Evolutionary conservation across 2,888 invertebrate species (phyloP).

Genomic region (Apotomis betuletana): DNA sequence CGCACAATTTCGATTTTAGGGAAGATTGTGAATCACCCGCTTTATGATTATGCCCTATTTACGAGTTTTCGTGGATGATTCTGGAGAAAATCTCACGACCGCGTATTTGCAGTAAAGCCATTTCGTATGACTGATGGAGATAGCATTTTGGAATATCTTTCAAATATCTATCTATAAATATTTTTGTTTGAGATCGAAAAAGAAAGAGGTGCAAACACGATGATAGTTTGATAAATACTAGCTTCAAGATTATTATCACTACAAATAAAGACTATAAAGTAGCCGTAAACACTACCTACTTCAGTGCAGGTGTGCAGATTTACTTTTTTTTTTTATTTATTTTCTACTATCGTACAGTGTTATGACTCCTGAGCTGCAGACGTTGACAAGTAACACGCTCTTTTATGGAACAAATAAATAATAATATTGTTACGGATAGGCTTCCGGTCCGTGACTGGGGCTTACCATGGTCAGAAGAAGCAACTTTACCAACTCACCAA

Average conservation of each 20-base stretch:
- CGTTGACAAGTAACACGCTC: neutral
- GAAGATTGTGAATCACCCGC: slow-evolving; percentile 19
- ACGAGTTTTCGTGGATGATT: slow-evolving; percentile 8
- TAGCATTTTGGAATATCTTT: too few relatives aligned
- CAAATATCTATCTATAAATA: too few relatives aligned
- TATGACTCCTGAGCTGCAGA: too few relatives aligned
- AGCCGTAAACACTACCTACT: neutral
- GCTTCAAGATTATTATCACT: neutral
- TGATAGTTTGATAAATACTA: too few relatives aligned
- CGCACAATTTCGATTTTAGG: slow-evolving; percentile 12
- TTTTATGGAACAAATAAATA: neutral
- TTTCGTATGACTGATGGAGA: neutral
- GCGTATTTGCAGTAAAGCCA: slow-evolving; percentile 14
- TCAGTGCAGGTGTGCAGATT: slow-evolving; percentile 4
- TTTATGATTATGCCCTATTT: slow-evolving; percentile 22
- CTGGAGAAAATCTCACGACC: slow-evolving; percentile 6
- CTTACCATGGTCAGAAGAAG: too few relatives aligned
- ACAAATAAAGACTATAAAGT: slow-evolving; percentile 5
- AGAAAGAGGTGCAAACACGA: too few relatives aligned
- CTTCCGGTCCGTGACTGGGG: too few relatives aligned
- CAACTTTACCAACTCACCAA: too few relatives aligned
- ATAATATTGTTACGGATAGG: neutral
- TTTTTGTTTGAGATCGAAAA: too few relatives aligned
- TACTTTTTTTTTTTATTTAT: neutral
- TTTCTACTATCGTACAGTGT: too few relatives aligned